Conservation (phyloP, 1,140 invertebrate genomes). For the Drosophila punjabiensis region DNA sequence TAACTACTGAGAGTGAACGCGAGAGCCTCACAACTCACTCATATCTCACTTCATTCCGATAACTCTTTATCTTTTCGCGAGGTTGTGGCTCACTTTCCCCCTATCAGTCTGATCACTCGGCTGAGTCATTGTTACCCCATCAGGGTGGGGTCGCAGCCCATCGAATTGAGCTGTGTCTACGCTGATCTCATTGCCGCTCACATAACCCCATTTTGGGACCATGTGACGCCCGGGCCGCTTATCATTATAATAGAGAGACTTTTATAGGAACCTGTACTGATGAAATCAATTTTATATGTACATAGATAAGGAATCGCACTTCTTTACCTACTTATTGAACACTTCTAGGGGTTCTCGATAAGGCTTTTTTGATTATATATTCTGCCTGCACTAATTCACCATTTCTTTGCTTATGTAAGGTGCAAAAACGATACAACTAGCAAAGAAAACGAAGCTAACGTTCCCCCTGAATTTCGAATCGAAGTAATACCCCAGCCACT, state of each 20-base stretch:
- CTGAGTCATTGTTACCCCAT: conserved; percentile 26
- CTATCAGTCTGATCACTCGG: conserved; percentile 3
- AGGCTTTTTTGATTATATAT: conserved; percentile 17
- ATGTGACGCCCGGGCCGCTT: conserved; percentile 62
- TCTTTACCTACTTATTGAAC: conserved; percentile 46
- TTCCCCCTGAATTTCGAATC: not conserved
- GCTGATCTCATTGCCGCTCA: conserved; percentile 22
- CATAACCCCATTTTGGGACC: conserved; percentile 27
- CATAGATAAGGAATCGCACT: conserved; percentile 47
- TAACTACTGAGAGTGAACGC: conserved; percentile 9
- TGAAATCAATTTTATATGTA: conserved; percentile 52
- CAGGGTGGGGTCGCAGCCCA: conserved; percentile 10
- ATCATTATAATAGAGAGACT: conserved; percentile 37
- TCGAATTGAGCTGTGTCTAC: not conserved
- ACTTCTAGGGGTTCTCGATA: conserved; percentile 52
- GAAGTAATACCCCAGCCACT: too few species aligned
- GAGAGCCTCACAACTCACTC: not conserved
- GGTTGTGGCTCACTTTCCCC: conserved; percentile 1
- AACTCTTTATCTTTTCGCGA: conserved; percentile 20
- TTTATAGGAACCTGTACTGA: conserved; percentile 48
- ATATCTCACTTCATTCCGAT: conserved; percentile 8
- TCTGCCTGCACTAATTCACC: conserved; percentile 21
- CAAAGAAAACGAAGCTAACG: not conserved
- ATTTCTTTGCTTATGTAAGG: conserved; percentile 32
- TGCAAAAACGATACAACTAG: not conserved